Evolutionary conservation across 2,113 vertebrate genomes (phyloP).

Genomic region (Tamias sibiricus): DNA sequence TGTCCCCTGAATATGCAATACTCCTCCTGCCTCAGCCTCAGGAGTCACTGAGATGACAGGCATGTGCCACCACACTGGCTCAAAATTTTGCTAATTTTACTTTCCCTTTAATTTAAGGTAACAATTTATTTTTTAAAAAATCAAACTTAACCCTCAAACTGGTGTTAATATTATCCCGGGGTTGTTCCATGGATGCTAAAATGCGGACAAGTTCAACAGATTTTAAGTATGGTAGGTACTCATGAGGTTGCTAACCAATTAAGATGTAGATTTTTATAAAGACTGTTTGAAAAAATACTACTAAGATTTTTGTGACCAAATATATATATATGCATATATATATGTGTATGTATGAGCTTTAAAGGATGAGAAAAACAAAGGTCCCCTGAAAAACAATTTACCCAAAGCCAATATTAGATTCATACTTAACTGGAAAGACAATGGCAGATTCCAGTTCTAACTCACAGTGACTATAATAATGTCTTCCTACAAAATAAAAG

Average conservation of each 20-base stretch:
- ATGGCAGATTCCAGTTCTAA: neutral
- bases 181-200: neutral
- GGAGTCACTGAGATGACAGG: too few relatives aligned
- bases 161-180: neutral
- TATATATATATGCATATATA: too few relatives aligned
- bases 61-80: too few relatives aligned
- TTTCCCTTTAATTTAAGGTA: conserved; percentile 22
- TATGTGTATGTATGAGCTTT: neutral
- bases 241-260: neutral
- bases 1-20: too few relatives aligned
- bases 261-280: conserved; percentile 34
- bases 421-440: neutral
- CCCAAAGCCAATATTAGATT: neutral
- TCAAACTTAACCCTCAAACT: neutral
- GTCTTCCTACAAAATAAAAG: conserved; percentile 25
- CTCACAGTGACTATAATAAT: neutral
- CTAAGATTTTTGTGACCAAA: neutral
- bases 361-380: conserved; percentile 29
- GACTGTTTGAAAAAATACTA: conserved; percentile 11
- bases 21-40: too few relatives aligned
- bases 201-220: neutral
- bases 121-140: conserved; percentile 36
- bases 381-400: conserved; percentile 1
- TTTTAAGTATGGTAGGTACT: conserved; percentile 22
- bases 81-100: neutral